Conservation (phyloP, 2,797 vertebrate genomes). For the Neoniphon sammara region DNA sequence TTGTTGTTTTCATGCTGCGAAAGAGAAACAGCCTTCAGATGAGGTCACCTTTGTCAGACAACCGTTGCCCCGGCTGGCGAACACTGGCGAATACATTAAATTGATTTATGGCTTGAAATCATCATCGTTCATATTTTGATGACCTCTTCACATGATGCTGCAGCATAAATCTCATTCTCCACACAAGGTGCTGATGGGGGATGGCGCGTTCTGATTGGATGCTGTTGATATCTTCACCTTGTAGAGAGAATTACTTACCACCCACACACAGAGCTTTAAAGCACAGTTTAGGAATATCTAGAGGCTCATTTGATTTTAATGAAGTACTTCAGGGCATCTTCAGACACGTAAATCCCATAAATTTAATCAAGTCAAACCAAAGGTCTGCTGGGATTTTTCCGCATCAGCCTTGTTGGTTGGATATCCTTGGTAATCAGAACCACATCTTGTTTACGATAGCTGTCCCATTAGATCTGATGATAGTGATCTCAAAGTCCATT, state of each 20-base stretch:
- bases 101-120: constrained; percentile 66
- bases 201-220: constrained; percentile 57
- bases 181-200: background rate
- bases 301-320: constrained; percentile 59
- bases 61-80: constrained; percentile 24
- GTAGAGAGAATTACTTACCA: constrained; percentile 24
- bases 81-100: constrained; percentile 43
- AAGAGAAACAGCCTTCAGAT: constrained; percentile 22
- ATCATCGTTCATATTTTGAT: constrained; percentile 62
- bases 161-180: constrained; percentile 49
- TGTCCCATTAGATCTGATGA: constrained; percentile 51
- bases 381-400: constrained; percentile 46
- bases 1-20: constrained; percentile 41
- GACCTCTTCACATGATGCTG: constrained; percentile 42
- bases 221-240: constrained; percentile 56
- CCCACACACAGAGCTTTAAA: constrained; percentile 39
- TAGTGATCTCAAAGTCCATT: constrained; percentile 21
- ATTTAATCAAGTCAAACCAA: constrained; percentile 45
- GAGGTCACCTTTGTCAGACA: constrained; percentile 66
- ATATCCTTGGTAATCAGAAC: constrained; percentile 33
- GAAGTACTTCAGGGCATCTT: constrained; percentile 42
- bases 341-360: constrained; percentile 39
- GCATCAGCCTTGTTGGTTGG: constrained; percentile 41
- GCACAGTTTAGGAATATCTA: constrained; percentile 30
- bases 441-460: constrained; percentile 9